Evolutionary conservation across 2,888 invertebrate species (phyloP), one percentile per base, ranked within the genome.

Genomic region (Drosophila dives): DNA sequence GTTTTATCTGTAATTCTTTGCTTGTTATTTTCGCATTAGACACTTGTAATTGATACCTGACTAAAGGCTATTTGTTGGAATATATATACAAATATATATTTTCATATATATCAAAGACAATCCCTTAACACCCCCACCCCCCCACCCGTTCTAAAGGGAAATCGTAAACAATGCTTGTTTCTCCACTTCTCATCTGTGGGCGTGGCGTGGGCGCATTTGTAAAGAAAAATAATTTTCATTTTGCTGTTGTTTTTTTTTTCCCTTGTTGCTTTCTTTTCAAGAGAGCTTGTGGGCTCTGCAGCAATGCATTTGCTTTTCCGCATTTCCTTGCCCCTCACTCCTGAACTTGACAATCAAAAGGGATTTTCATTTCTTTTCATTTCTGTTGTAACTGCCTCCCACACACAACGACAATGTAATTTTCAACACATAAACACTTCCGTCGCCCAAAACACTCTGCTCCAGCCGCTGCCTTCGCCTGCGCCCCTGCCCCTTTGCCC

Each of bases 21-120:
- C 81, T 83, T 74, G 89, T 88, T 88, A 88, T 86, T 81, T 88
- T 86, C 81, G 89, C 89, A 83, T 86, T 88, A 88, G 81, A 88
- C 72, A 62, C 80, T 77, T 74, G 89, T 86, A 88, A 86, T 88
- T 86, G 86, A 86, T 86, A 88, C 81, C 89, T 86, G 66, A 50
- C 67, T 48, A 54, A 48, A 53, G 63, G 1, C 45, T 49, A 29
- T 29, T 23, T 15, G 17, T 55, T 55, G 40, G 20, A 40, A 34
- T 17, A 29, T 34, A 45, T n/a, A 32, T 20, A 15, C 11, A n/a
- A 5, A 5, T 42, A 42, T 15, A 23, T 45, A 23, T 45, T 1
- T 3, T 38, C 8, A 8, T 48, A 6, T 29, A 23, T 33, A 42
- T 33, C 17, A 33, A 36, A 26, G n/a, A 36, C 40, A 42, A 29